Evolutionary conservation across 2,888 invertebrate species (phyloP), one percentile per base, ranked within the genome.

Genomic region (Villa cingulata): DNA sequence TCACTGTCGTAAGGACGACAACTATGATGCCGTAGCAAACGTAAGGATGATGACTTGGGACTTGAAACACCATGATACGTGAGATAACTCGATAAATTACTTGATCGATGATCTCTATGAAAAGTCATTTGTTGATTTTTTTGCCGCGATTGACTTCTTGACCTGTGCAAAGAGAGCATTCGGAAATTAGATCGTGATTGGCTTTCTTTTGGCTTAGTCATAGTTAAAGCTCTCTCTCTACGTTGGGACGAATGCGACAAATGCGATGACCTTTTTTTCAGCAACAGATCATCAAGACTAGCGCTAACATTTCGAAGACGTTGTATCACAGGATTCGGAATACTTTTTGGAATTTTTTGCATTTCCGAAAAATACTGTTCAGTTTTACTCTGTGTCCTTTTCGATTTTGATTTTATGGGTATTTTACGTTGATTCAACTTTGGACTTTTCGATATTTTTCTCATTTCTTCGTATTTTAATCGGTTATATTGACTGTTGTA

Each of bases 1-100:
- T 50, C 47, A 41, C 32, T 43, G 15, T 41, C 37, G 29, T 39
- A 34, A 2, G 18, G 14, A 6, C 10, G n/a, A 10, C 6, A 38
- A 16, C 5, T 10, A 3, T 7, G 15, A n/a, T 10, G 15, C 4
- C 10, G 16, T 16, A n/a, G 4, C 2, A n/a, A n/a, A 43, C 15
- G 12, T 6, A 9, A 19, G 10, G 37, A n/a, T 20, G 12, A 15
- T 23, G n/a, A n/a, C 17, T 27, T 37, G 12, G 41, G 34, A 3
- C 29, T 27, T 20, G 29, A 32, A 32, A 38, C 9, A 15, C 51
- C 51, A 43, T 51, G 51, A 43, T 47, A 48, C 5, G 51, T 51
- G 34, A 39, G 32, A 39, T 51, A 51, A 19, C 45, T 48, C 1
- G 27, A 20, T 7, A 32, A 3, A 32, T 32, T 14, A 12, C 12